phyloP scores from a whole-genome alignment of 1,140 invertebrate genomes.

The Achatina immaculata region DNA sequence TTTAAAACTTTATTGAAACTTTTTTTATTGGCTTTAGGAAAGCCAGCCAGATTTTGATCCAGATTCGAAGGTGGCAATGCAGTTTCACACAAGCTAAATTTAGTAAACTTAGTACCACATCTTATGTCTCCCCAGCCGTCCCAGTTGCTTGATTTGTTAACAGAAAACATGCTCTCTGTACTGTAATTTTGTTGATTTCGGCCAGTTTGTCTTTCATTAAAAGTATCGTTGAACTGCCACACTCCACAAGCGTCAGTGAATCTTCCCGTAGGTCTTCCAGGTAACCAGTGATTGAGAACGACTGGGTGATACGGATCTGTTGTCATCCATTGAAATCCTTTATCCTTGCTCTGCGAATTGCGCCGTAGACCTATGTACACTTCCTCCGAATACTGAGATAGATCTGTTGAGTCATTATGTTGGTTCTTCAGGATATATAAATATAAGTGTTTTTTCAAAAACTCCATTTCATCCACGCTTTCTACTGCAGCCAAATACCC shows the following conservation, averaged over 20 bases:
- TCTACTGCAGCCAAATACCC: no score
- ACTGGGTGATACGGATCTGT: background rate
- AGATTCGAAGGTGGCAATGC: background rate
- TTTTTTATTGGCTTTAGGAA: background rate
- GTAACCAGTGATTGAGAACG: background rate
- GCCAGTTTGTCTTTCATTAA: background rate
- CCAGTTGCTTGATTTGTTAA: background rate
- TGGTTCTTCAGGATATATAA: background rate
- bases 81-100: background rate
- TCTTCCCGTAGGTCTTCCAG: background rate
- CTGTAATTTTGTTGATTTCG: background rate
- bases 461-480: background rate
- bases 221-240: background rate
- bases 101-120: background rate
- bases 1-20: background rate
- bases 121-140: background rate
- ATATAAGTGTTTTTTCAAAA: background rate
- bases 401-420: background rate
- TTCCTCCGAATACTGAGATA: background rate
- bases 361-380: background rate
- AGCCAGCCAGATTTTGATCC: no score
- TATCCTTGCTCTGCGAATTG: background rate
- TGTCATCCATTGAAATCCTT: background rate
- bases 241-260: background rate
- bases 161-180: background rate